phyloP scores from a whole-genome alignment of 2,888 invertebrate species.

The Malthinus seriepunctatus region DNA sequence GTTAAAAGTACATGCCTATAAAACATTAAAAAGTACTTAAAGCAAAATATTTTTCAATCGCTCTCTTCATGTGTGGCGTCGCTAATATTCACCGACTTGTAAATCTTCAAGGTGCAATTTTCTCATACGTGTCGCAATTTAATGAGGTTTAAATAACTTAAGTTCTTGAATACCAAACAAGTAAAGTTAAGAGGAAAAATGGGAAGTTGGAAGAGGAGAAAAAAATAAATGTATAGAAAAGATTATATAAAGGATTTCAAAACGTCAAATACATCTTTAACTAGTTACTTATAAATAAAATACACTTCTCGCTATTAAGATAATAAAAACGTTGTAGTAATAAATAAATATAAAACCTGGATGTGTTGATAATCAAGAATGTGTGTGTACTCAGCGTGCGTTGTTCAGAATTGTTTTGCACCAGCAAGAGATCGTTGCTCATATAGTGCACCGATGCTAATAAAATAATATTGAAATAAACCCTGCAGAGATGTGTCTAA shows the following conservation, averaged over 20 bases:
- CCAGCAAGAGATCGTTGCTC: slow-evolving; percentile 33
- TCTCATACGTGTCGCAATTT: slow-evolving; percentile 40
- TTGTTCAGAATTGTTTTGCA: slow-evolving; percentile 35
- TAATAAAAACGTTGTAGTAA: slow-evolving; percentile 34
- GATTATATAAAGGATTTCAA: slow-evolving; percentile 11
- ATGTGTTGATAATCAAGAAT: slow-evolving; percentile 41
- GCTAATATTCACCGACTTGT: slow-evolving; percentile 19
- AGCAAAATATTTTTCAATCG: slow-evolving; percentile 28
- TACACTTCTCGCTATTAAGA: slow-evolving; percentile 28
- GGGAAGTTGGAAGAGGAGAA: neutral
- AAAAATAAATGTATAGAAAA: slow-evolving; percentile 6
- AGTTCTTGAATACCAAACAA: too few species aligned
- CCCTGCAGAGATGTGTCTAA: slow-evolving; percentile 25
- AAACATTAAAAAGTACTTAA: slow-evolving; percentile 43
- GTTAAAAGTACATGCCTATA: slow-evolving; percentile 5
- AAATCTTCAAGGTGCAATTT: slow-evolving; percentile 36
- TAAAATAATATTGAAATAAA: slow-evolving; percentile 39
- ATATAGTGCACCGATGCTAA: slow-evolving; percentile 33
- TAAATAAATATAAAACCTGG: slow-evolving; percentile 37
- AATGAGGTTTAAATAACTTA: slow-evolving; percentile 42
- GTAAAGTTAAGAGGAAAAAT: too few species aligned
- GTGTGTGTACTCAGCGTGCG: slow-evolving; percentile 37
- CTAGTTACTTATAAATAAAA: slow-evolving; percentile 24
- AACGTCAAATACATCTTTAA: slow-evolving; percentile 16
- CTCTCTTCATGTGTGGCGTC: slow-evolving; percentile 34